These are phyloP conservation scores for Dryoscopus gambensis DNA, from an alignment of 2,113 vertebrate genomes.

Conservation along the genomic window DNA sequence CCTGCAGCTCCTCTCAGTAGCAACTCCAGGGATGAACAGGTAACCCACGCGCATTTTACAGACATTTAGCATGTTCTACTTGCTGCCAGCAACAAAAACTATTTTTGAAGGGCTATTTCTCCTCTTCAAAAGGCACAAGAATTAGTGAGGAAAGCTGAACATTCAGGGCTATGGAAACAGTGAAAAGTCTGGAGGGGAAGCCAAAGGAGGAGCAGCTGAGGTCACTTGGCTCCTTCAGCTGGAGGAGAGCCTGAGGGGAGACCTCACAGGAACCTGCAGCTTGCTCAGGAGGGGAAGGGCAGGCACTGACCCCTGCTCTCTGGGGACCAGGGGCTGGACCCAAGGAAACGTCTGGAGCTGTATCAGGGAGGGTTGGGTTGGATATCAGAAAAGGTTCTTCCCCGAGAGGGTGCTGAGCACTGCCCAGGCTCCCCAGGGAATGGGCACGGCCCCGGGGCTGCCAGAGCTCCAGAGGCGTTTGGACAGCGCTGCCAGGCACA, in stretches of 20 bases:
- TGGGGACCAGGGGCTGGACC: background rate
- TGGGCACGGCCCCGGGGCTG: accelerated
- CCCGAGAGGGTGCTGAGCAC: background rate
- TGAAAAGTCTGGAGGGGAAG: background rate
- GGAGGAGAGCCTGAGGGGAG: background rate
- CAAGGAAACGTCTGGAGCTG: accelerated
- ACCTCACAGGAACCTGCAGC: background rate
- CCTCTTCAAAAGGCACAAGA: background rate
- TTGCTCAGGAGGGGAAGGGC: background rate
- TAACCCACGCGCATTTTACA: background rate
- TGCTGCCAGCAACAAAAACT: background rate
- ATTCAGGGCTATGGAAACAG: background rate
- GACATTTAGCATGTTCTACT: background rate
- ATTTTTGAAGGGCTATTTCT: background rate
- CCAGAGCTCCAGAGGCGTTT: accelerated
- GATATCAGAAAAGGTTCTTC: background rate
- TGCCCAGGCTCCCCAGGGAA: background rate
- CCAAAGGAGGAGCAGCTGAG: background rate
- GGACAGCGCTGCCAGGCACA: accelerated
- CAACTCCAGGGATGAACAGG: background rate
- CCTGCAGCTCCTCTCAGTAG: background rate
- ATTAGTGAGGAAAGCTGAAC: background rate
- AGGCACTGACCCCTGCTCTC: background rate
- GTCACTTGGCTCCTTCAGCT: background rate
- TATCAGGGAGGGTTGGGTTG: background rate